Evolutionary conservation across 2,113 vertebrate species (phyloP), one percentile per base, ranked within the genome.

Genomic region (Sapajus apella): DNA sequence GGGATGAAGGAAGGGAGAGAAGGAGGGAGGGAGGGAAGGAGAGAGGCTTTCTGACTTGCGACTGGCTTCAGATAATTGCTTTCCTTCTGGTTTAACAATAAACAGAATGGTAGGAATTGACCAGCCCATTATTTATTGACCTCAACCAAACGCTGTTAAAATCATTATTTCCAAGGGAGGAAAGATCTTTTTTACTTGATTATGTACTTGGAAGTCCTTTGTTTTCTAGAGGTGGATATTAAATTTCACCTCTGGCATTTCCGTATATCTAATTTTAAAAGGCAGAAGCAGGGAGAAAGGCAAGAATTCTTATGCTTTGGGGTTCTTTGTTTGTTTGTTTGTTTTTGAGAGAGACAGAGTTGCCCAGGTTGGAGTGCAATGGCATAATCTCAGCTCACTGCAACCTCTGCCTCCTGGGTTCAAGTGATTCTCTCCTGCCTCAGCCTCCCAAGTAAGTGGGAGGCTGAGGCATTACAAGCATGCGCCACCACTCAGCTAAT

Each of bases 201-300:
- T 93, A 43, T 90, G 64, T 58, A 84, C 73, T 97, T 95, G 85
- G 81, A 95, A 87, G 58, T 68, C 72, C 20, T 95, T 96, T 87
- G 58, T 96, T 96, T 97, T 95, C 95, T 77, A 92, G 92, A 21
- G 55, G 23, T 75, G 40, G 43, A 58, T 95, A 84, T 73, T 97
- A 95, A 94, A 97, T 97, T 85, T 43, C 23, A 80, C 66, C 52
- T 85, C 94, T 95, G 95, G 68, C 35, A 75, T 93, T 92, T 96
- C 64, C 18, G 82, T 66, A 17, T 79, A 87, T 81, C 75, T 91
- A 66, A 66, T 90, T 96, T 95, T 79, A 84, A 97, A 92, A 97
- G 64, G 35, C 91, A 97, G 61, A 79, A 79, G 52, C 37, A 77
- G 35, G 45, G 87, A 55, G 55, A 85, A 94, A 87, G 76, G 61